These are phyloP conservation scores for Rhingia campestris DNA, from an alignment of 2,888 invertebrate species.

Conservation along the genomic window DNA sequence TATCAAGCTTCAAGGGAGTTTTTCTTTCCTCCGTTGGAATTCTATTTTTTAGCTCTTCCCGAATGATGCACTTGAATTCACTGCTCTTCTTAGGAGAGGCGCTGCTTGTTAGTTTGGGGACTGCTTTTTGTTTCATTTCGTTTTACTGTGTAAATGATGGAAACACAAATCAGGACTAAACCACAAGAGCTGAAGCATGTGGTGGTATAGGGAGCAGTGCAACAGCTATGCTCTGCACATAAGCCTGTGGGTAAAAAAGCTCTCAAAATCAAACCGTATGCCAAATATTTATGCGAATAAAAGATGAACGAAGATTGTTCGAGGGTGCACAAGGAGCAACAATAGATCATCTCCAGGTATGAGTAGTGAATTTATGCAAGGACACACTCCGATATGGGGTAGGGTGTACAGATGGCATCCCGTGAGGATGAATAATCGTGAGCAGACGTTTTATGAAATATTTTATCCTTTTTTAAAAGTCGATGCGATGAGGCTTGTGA, in stretches of 20 bases:
- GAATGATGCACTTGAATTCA: neutral
- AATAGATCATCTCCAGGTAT: conserved; percentile 34
- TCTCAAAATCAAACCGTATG: conserved; percentile 61
- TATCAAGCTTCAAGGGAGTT: conserved; percentile 26
- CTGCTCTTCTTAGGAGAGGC: neutral
- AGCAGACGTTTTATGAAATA: too few species aligned
- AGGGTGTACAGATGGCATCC: conserved; percentile 5
- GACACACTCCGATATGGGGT: conserved; percentile 30
- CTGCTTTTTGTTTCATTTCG: conserved; percentile 40
- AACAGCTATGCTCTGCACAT: conserved; percentile 41
- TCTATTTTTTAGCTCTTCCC: conserved; percentile 1
- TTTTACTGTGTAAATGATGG: conserved; percentile 29
- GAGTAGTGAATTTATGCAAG: conserved; percentile 51
- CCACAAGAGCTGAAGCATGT: conserved; percentile 39
- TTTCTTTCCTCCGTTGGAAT: neutral
- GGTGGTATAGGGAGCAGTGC: conserved; percentile 12
- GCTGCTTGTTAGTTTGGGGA: neutral
- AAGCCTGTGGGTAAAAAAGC: conserved; percentile 36
- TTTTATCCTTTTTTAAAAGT: too few species aligned
- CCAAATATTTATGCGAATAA: conserved; percentile 61
- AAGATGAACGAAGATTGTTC: conserved; percentile 15
- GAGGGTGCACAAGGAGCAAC: conserved; percentile 34
- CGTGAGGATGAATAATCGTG: too few species aligned
- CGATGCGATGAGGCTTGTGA: too few species aligned
- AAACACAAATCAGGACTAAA: conserved; percentile 49